Evolutionary conservation across 2,797 vertebrate genomes (phyloP).

Genomic region (Hydrophis major): DNA sequence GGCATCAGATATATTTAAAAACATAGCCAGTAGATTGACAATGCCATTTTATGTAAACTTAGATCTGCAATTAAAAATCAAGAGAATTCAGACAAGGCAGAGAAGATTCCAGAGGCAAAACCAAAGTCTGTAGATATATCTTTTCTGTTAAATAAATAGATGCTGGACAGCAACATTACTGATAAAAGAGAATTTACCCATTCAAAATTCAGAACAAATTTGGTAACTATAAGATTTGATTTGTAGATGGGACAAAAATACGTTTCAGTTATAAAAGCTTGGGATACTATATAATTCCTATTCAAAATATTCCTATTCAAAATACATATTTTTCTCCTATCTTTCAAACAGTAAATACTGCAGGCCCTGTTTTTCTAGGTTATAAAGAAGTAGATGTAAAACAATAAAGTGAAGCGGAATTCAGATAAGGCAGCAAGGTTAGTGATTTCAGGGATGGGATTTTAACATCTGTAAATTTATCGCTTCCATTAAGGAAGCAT

Average conservation of each 20-base stretch:
- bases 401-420: background rate
- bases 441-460: background rate
- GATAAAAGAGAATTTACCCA: background rate
- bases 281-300: background rate
- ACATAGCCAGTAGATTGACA: background rate
- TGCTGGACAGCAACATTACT: background rate
- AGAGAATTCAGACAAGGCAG: background rate
- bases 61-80: background rate
- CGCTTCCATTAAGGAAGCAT: background rate
- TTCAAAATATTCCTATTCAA: background rate
- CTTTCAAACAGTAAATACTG: background rate
- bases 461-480: background rate
- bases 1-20: background rate
- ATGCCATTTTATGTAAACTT: background rate
- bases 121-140: background rate
- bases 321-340: background rate
- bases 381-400: background rate
- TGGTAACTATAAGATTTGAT: background rate
- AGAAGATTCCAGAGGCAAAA: background rate
- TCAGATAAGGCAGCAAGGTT: background rate
- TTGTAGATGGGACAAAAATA: background rate
- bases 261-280: background rate
- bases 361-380: background rate
- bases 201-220: background rate
- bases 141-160: background rate